phyloP scores from a whole-genome alignment of 1,140 invertebrate genomes.

The Bombyx mandarina region DNA sequence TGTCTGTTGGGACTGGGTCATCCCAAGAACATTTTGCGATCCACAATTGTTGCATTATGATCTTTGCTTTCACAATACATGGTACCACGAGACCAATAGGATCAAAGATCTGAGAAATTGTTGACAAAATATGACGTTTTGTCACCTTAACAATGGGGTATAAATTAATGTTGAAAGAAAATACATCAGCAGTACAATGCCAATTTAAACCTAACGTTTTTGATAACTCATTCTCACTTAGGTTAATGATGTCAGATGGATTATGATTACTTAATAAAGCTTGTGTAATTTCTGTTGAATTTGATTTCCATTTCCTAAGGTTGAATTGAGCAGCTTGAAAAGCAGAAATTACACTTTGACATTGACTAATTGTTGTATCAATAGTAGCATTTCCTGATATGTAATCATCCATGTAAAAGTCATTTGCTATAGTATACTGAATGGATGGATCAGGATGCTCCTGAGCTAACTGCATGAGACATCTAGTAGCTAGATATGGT shows the following conservation, averaged over 20 bases:
- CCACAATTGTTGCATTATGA: too few species aligned
- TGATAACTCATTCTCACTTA: too few species aligned
- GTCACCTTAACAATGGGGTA: conserved; percentile 6
- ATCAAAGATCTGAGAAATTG: conserved; percentile 10
- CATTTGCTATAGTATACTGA: conserved; percentile 8
- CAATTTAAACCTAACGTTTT: conserved; percentile 8
- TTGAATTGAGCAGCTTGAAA: conserved; percentile 10
- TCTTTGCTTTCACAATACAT: too few species aligned
- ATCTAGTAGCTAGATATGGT: conserved; percentile 30
- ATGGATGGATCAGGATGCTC: conserved; percentile 1
- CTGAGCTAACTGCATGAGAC: conserved; percentile 28
- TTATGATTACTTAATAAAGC: conserved; percentile 1
- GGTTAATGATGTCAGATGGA: not conserved
- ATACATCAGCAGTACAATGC: conserved; percentile 3
- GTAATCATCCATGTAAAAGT: conserved; percentile 19
- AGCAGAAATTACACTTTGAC: conserved; percentile 9
- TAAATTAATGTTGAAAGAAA: conserved; percentile 2
- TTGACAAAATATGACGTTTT: conserved; percentile 9
- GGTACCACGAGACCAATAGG: conserved; percentile 7
- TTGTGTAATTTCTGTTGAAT: conserved; percentile 10
- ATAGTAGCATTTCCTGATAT: not conserved
- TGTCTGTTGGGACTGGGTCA: too few species aligned
- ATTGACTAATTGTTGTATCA: not conserved
- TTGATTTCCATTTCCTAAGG: conserved; percentile 14
- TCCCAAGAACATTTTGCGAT: too few species aligned